Evolutionary conservation across 2,888 invertebrate species (phyloP).

Genomic region (Antheraea assamensis): DNA sequence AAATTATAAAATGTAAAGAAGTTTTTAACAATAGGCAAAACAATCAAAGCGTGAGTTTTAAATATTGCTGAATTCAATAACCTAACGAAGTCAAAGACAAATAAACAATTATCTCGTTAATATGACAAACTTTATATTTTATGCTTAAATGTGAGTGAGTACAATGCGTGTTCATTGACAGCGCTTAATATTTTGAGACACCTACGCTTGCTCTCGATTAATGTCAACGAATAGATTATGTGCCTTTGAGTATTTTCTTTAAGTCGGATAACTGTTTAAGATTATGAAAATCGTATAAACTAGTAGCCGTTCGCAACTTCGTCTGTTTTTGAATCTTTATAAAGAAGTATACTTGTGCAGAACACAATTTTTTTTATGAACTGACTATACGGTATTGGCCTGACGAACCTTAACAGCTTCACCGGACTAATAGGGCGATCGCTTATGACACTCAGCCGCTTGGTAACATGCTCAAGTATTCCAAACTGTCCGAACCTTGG

Average conservation of each 20-base stretch:
- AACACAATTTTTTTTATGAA: no score
- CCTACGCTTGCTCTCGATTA: slow-evolving; percentile 2
- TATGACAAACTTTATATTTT: neutral
- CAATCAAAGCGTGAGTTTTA: no score
- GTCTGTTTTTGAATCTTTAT: no score
- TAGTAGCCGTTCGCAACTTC: no score
- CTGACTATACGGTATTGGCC: no score
- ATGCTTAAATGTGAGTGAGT: neutral
- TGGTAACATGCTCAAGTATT: no score
- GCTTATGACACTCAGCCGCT: no score
- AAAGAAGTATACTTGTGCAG: neutral
- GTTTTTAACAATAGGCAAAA: no score
- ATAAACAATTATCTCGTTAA: neutral
- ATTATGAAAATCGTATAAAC: neutral
- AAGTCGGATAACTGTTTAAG: neutral
- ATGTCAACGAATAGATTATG: neutral
- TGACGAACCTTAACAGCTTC: no score
- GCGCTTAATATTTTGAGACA: neutral
- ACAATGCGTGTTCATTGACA: neutral
- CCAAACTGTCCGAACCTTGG: no score
- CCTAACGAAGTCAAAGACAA: neutral
- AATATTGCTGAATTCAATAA: neutral
- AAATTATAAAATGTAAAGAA: no score
- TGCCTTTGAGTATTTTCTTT: neutral
- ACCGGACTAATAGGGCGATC: no score